A percentile compares a stretch with the other conserved stretches of the same genome.
Conservation (phyloP, 2,888 invertebrate species). For the Xanthorhoe spadicearia region DNA sequence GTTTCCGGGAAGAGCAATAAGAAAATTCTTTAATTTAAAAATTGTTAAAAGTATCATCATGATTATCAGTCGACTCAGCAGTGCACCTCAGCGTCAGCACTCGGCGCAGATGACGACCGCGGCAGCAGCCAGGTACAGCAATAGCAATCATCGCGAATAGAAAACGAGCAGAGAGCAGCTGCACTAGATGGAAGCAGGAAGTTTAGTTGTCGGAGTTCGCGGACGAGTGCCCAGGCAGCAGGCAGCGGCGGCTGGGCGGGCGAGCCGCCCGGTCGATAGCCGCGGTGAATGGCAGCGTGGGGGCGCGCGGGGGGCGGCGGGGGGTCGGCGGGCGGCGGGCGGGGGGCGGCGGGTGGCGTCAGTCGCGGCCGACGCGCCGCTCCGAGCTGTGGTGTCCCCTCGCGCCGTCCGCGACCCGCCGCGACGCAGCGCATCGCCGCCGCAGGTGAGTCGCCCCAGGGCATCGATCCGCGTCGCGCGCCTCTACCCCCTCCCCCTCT, state of each 20-base stretch:
- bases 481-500: conserved; percentile 20
- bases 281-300: conserved; percentile 24
- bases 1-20: too few species aligned
- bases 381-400: conserved; percentile 60
- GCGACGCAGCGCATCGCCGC: conserved; percentile 13
- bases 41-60: too few species aligned
- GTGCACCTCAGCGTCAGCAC: too few species aligned
- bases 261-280: conserved; percentile 9
- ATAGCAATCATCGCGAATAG: too few species aligned
- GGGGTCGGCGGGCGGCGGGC: conserved; percentile 53
- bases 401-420: conserved; percentile 48
- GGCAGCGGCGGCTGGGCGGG: too few species aligned
- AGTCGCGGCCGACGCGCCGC: conserved; percentile 72
- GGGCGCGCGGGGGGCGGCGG: conserved; percentile 29
- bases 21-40: too few species aligned
- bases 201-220: neutral
- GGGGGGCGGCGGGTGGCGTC: conserved; percentile 73
- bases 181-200: neutral
- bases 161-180: too few species aligned
- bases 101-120: too few species aligned
- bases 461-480: conserved; percentile 23
- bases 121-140: too few species aligned
- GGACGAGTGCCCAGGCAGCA: conserved; percentile 6
- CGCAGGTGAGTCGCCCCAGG: conserved; percentile 13
- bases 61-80: too few species aligned